Base-by-base conservation (phyloP, 2,888 invertebrate species). In the Torymus auratus region DNA sequence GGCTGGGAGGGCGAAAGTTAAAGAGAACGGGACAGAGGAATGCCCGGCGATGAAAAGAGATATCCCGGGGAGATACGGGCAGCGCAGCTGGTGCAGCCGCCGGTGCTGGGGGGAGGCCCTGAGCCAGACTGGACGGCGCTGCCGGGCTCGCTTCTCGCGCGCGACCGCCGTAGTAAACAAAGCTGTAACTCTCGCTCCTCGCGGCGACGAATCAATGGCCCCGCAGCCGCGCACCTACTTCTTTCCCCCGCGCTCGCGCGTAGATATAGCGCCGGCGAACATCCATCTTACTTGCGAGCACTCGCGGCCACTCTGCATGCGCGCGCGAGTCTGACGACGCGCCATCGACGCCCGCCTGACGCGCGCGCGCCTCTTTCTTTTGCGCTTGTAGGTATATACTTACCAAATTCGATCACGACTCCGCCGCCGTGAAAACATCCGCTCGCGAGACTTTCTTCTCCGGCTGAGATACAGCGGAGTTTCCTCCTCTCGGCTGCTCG, bases 101-200 rank as follows among this genome's bases (percentile, higher is more conserved):
- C 20, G 20, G 20, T 20, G 20, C 1, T 20, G 15, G 71, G 20
- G 74, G 82, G 20, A 73, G 82, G 60, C 61, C 61, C 70, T 70
- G 65, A 23, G 69, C 55, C 87, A 91, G 91, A 90, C 91, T 90
- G 90, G 90, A 88, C 88, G 91, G 90, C 90, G 90, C 90, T 88
- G 86, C 85, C 41, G 17, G 12, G 13, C 50, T 58, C 23, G 55
- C 14, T n/a, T 28, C 61, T 17, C 50, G 0, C 50, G 60, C 50
- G 7, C 28, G 69, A 62, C 87, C 88, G 87, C 87, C 84, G 88
- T 86, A 88, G 90, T 90, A 91, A 91, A 90, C 91, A 91, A 90
- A 91, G 89, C 91, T 90, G 91, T 91, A 91, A 91, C 90, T 90
- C 90, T 90, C 89, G n/a, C 89, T 53, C 50, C 56, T 20, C 52